A percentile compares a stretch with the other conserved stretches of the same genome.
phyloP scores from a whole-genome alignment of 64 coral and sea anemone genomes.

The Stylophora pistillata region DNA sequence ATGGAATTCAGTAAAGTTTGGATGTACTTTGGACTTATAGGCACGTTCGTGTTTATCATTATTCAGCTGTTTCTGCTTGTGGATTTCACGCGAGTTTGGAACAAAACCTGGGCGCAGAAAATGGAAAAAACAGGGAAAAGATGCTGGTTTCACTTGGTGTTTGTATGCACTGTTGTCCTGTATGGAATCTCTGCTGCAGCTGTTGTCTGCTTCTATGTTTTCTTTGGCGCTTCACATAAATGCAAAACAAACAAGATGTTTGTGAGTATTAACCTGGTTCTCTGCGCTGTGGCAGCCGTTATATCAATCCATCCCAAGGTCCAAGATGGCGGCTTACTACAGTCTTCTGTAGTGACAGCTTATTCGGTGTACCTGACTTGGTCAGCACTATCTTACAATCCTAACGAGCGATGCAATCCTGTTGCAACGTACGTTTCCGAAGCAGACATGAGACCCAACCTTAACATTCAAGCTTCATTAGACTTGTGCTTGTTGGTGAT shows the following conservation, averaged over 20 bases:
- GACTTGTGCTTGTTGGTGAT: conserved; percentile 66
- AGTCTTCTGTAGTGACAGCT: conserved; percentile 63
- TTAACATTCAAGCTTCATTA: conserved; percentile 87
- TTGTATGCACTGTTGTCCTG: conserved; percentile 52
- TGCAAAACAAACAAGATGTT: conserved; percentile 94
- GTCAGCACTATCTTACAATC: conserved; percentile 91
- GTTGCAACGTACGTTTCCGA: conserved; percentile 82
- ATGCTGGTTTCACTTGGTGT: conserved; percentile 62
- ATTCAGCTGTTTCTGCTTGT: conserved; percentile 81
- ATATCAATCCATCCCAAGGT: conserved; percentile 86
- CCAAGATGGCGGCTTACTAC: conserved; percentile 75
- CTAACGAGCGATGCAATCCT: conserved; percentile 91
- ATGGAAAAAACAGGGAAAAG: conserved; percentile 56
- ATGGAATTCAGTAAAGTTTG: conserved; percentile 85
- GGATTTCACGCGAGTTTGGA: conserved; percentile 66
- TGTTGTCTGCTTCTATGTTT: conserved; percentile 79
- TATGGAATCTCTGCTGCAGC: conserved; percentile 54
- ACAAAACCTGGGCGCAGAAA: conserved; percentile 48
- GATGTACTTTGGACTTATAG: conserved; percentile 80
- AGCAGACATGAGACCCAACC: conserved; percentile 91
- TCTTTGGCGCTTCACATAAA: conserved; percentile 59
- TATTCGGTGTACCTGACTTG: conserved; percentile 83
- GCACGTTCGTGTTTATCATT: conserved; percentile 87
- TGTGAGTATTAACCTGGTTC: conserved; percentile 83
- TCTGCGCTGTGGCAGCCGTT: conserved; percentile 66